phyloP scores from a whole-genome alignment of 2,888 invertebrate genomes.

The Diarsia dahlii region DNA sequence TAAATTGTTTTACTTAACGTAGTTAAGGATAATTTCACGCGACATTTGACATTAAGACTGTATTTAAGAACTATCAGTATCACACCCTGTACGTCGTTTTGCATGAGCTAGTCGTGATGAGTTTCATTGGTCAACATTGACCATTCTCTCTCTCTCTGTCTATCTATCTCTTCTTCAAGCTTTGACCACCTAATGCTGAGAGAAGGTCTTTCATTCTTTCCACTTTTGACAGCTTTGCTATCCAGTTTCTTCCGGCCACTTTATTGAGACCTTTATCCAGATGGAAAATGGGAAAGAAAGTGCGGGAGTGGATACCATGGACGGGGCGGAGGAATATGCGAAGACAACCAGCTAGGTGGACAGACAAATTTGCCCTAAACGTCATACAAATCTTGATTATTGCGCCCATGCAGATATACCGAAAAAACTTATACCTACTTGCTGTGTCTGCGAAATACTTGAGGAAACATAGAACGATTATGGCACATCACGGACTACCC shows the following conservation, averaged over 20 bases:
- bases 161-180: no score
- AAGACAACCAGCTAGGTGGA: no score
- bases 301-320: no score
- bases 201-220: no score
- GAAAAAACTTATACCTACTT: not conserved
- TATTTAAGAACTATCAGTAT: not conserved
- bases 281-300: no score
- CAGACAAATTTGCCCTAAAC: not conserved
- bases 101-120: not conserved
- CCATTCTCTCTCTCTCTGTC: no score
- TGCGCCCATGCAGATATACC: not conserved
- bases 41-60: not conserved
- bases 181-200: no score
- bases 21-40: not conserved
- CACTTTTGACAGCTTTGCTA: no score
- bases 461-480: not conserved
- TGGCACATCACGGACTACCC: slow-evolving; percentile 1
- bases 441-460: not conserved
- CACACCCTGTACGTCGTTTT: not conserved
- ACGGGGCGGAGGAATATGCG: no score
- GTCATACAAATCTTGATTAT: not conserved
- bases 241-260: no score
- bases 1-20: not conserved
- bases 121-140: not conserved
- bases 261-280: no score